Conservation (phyloP, 2,797 vertebrate species). For the Ctenopoma kingsleyae region DNA sequence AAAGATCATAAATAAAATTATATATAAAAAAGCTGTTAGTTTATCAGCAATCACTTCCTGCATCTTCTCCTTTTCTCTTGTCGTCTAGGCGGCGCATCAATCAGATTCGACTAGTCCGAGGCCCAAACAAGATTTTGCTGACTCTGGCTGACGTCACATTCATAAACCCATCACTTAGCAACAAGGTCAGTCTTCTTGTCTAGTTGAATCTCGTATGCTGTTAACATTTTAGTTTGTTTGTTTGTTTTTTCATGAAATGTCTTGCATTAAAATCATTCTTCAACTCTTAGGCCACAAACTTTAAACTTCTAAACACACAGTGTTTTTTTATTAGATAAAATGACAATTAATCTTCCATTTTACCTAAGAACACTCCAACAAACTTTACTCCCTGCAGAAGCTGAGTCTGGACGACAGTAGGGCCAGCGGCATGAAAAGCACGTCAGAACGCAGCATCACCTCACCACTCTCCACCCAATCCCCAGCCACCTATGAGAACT, state of each 20-base stretch:
- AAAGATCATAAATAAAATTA: neutral
- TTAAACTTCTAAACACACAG: too few species aligned
- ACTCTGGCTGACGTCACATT: constrained; percentile 85
- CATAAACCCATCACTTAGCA: constrained; percentile 85
- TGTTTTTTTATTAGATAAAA: too few species aligned
- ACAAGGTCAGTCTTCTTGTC: constrained; percentile 74
- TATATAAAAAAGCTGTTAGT: neutral
- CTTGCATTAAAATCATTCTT: neutral
- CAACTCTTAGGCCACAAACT: too few species aligned
- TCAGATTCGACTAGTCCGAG: constrained; percentile 77
- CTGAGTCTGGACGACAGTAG: constrained; percentile 81
- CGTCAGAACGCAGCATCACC: constrained; percentile 59
- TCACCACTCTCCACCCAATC: constrained; percentile 71
- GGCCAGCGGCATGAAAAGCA: constrained; percentile 67
- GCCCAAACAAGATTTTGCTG: constrained; percentile 84
- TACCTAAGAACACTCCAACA: too few species aligned
- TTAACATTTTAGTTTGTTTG: too few species aligned
- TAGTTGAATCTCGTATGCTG: too few species aligned
- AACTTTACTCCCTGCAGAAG: constrained; percentile 71
- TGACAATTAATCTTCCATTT: too few species aligned
- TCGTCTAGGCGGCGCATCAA: constrained; percentile 77
- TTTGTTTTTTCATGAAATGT: neutral
- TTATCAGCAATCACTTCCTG: neutral
- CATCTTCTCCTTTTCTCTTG: constrained; percentile 3
- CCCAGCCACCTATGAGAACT: constrained; percentile 86